Evolutionary conservation across 2,797 vertebrate genomes (phyloP).

Genomic region (Jordanella pulchra): DNA sequence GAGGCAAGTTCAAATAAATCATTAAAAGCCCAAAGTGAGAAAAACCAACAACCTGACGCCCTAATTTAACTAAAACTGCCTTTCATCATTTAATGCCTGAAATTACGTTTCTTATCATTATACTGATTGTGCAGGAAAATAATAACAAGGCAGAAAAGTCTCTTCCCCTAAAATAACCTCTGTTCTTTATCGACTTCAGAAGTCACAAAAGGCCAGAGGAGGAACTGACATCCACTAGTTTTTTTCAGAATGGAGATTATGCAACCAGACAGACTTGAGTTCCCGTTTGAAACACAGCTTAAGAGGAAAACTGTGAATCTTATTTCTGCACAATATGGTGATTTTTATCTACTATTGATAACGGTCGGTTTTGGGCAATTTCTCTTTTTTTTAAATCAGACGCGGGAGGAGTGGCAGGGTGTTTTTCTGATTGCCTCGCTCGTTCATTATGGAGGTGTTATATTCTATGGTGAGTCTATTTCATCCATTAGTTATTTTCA

Average conservation of each 20-base stretch:
- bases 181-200: neutral
- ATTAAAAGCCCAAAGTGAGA: neutral
- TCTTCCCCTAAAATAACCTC: neutral
- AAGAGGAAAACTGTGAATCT: neutral
- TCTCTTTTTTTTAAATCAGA: conserved; percentile 55
- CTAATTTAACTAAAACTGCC: neutral
- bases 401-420: conserved; percentile 83
- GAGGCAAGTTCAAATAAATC: neutral
- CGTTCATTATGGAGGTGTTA: conserved; percentile 91
- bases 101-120: neutral
- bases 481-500: neutral
- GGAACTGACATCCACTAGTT: too few species aligned
- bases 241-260: neutral
- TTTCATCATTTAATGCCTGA: neutral
- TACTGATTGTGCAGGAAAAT: neutral
- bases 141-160: neutral
- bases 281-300: neutral
- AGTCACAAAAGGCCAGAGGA: too few species aligned
- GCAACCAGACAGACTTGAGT: neutral
- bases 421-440: conserved; percentile 93
- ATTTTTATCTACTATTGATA: neutral
- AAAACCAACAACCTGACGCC: neutral
- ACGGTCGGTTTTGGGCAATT: neutral
- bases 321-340: neutral
- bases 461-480: conserved; percentile 86